A percentile compares a stretch with the other conserved stretches of the same genome.
These are phyloP conservation scores for Drosophila diplacantha DNA, from an alignment of 2,888 invertebrate species.

Conservation along the genomic window DNA sequence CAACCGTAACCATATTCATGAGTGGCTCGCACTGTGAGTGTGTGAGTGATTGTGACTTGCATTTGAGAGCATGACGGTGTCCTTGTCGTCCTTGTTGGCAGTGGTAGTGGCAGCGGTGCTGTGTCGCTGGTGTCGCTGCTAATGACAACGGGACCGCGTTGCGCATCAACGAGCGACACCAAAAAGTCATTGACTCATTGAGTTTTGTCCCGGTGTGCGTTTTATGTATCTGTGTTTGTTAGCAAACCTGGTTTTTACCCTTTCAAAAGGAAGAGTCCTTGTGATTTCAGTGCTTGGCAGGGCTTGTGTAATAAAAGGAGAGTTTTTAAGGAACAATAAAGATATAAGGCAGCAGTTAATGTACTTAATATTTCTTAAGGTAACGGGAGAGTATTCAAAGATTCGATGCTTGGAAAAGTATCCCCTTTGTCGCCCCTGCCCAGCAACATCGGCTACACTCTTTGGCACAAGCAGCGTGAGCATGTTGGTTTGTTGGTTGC, in stretches of 20 bases:
- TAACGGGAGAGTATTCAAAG: background rate
- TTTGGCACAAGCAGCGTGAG: slow-evolving; percentile 55
- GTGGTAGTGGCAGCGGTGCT: slow-evolving; percentile 2
- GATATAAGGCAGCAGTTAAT: too few relatives aligned
- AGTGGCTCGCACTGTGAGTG: slow-evolving; percentile 12
- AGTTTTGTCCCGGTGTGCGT: slow-evolving; percentile 47
- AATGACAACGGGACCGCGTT: slow-evolving; percentile 67
- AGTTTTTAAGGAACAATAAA: background rate
- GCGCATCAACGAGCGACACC: slow-evolving; percentile 70
- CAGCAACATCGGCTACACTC: slow-evolving; percentile 42
- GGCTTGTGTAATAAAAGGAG: too few relatives aligned
- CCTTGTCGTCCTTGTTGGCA: slow-evolving; percentile 28
- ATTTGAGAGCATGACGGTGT: slow-evolving; percentile 52
- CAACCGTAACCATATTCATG: slow-evolving; percentile 45
- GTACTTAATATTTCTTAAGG: background rate
- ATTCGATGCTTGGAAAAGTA: background rate
- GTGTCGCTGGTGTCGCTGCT: slow-evolving; percentile 54
- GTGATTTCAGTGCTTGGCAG: too few relatives aligned
- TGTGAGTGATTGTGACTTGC: slow-evolving; percentile 35
- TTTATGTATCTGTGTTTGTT: slow-evolving; percentile 11
- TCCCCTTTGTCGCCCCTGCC: background rate
- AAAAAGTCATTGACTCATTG: slow-evolving; percentile 70
- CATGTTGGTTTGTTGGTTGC: slow-evolving; percentile 60
- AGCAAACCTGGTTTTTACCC: slow-evolving; percentile 9
- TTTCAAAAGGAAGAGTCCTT: background rate